A percentile compares a stretch with the other conserved stretches of the same genome.
Conservation (phyloP, 2,113 vertebrate species). For the Chitala chitala region DNA sequence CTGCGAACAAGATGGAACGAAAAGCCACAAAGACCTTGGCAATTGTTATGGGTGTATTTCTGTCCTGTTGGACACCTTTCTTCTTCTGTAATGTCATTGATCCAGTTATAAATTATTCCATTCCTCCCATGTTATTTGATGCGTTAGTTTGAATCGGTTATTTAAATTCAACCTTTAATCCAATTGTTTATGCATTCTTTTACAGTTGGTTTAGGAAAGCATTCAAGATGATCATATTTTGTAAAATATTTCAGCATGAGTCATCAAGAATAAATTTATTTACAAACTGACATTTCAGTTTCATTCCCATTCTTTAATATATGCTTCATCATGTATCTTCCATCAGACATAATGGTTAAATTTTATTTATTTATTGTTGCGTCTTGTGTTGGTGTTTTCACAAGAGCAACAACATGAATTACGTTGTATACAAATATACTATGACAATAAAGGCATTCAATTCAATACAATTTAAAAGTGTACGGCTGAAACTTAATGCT, state of each 20-base stretch:
- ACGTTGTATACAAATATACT: too few relatives aligned
- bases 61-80: constrained; percentile 71
- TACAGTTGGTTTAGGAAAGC: constrained; percentile 70
- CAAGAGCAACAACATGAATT: too few relatives aligned
- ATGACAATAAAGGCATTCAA: too few relatives aligned
- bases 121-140: constrained; percentile 38
- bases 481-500: too few relatives aligned
- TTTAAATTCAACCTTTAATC: constrained; percentile 70
- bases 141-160: constrained; percentile 69
- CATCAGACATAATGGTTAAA: too few relatives aligned
- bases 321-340: constrained; percentile 30
- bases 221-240: constrained; percentile 61
- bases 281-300: constrained; percentile 37
- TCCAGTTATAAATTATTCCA: constrained; percentile 51
- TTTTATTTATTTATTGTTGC: too few relatives aligned
- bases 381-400: too few relatives aligned
- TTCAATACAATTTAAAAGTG: too few relatives aligned
- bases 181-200: constrained; percentile 72
- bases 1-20: constrained; percentile 14
- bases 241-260: constrained; percentile 58
- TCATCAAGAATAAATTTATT: constrained; percentile 60
- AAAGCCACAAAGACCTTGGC: constrained; percentile 55
- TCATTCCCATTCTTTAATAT: background rate
- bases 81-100: constrained; percentile 62
- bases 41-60: constrained; percentile 66